Conservation (phyloP, 1,140 invertebrate genomes). For the Laupala kohalensis region DNA sequence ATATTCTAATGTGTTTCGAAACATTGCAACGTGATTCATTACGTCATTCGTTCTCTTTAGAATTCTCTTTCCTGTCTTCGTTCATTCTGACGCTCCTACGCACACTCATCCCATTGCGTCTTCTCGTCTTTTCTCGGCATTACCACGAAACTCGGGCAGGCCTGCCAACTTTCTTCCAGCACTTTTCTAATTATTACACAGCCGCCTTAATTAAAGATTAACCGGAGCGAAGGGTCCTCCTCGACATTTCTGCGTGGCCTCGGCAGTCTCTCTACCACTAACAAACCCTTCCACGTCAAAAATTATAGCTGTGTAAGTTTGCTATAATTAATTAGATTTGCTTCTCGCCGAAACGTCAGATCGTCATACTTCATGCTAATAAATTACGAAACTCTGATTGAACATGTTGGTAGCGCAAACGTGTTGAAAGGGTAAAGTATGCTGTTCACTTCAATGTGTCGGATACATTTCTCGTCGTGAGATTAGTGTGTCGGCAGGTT, state of each 20-base stretch:
- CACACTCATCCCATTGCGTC: background rate
- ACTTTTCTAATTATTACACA: background rate
- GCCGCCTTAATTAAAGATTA: background rate
- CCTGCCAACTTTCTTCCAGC: background rate
- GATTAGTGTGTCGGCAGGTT: background rate
- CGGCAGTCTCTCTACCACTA: background rate
- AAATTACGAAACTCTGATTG: background rate
- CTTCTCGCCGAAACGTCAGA: background rate
- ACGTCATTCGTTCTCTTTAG: too few species aligned
- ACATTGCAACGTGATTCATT: too few species aligned
- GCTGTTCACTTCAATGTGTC: too few species aligned
- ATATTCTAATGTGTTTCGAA: too few species aligned
- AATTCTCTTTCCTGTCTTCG: background rate
- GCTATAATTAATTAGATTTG: background rate
- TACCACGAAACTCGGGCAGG: background rate
- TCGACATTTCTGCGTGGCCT: background rate
- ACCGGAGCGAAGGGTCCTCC: background rate
- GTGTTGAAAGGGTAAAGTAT: too few species aligned
- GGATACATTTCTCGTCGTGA: too few species aligned
- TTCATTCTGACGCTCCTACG: background rate
- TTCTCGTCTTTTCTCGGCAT: background rate
- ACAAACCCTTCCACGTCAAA: background rate
- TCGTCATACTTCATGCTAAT: background rate
- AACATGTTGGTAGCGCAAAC: background rate
- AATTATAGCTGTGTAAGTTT: background rate